phyloP scores from a whole-genome alignment of 2,888 invertebrate genomes.

The Spodoptera littoralis region DNA sequence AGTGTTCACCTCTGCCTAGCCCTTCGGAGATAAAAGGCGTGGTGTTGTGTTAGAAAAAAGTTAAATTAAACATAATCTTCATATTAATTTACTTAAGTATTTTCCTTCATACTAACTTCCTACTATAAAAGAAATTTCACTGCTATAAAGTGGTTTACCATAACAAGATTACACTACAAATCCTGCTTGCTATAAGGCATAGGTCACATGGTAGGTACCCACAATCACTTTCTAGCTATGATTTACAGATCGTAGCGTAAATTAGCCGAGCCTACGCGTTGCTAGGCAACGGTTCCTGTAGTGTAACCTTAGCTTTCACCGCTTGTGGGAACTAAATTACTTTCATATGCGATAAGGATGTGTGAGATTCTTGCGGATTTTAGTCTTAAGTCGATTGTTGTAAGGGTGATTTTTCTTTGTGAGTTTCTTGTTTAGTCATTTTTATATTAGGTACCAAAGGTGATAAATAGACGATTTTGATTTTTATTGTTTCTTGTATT shows the following conservation, averaged over 20 bases:
- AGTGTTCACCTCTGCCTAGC: no score
- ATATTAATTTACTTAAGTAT: no score
- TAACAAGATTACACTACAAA: conserved; percentile 47
- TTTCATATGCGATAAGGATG: conserved; percentile 26
- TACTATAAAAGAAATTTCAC: no score
- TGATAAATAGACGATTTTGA: no score
- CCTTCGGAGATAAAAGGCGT: no score
- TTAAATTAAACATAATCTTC: no score
- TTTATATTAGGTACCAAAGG: background rate
- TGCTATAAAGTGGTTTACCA: no score
- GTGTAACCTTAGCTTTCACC: conserved; percentile 53
- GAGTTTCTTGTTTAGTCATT: background rate
- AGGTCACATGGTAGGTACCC: conserved; percentile 40
- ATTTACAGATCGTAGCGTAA: conserved; percentile 58
- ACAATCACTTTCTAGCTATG: conserved; percentile 59
- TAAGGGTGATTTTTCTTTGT: no score
- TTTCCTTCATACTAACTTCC: no score
- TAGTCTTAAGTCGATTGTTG: no score
- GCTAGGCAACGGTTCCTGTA: conserved; percentile 50
- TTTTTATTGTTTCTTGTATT: no score
- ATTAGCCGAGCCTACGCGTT: conserved; percentile 58
- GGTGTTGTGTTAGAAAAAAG: no score
- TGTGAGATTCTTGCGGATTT: background rate
- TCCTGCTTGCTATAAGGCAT: conserved; percentile 36
- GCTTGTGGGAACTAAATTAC: conserved; percentile 45